These are phyloP conservation scores for Helobdella robusta DNA, from an alignment of 2,888 invertebrate genomes.

Conservation along the genomic window DNA sequence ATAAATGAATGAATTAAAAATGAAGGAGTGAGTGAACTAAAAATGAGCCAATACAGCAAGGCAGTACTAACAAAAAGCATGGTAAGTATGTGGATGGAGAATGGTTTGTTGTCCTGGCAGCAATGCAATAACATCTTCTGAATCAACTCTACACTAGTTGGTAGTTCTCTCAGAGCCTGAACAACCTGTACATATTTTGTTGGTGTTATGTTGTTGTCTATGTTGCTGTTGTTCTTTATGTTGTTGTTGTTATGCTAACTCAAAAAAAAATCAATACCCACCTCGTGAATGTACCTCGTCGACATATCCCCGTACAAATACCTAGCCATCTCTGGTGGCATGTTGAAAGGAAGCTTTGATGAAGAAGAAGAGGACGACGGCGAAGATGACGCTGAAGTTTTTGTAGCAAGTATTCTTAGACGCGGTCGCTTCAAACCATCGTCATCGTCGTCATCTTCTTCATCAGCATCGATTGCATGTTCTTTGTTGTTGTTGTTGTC, in stretches of 20 bases:
- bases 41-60: not conserved
- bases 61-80: conserved; percentile 46
- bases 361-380: not conserved
- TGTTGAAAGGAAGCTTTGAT: conserved; percentile 43
- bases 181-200: conserved; percentile 48
- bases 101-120: conserved; percentile 46
- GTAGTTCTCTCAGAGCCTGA: conserved; percentile 46
- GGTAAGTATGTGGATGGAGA: conserved; percentile 45
- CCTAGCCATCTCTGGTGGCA: conserved; percentile 45
- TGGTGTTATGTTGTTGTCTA: conserved; percentile 3
- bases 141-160: conserved; percentile 38
- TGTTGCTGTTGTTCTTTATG: not conserved
- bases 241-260: no score
- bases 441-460: no score
- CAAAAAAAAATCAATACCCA: conserved; percentile 30
- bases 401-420: no score
- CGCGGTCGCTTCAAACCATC: no score
- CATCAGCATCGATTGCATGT: no score
- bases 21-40: no score
- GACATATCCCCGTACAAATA: conserved; percentile 45
- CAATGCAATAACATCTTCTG: conserved; percentile 49
- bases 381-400: not conserved
- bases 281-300: conserved; percentile 45
- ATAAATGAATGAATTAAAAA: no score
- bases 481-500: no score